Evolutionary conservation across 2,797 vertebrate genomes (phyloP).

Genomic region (Enteromius unitaeniatus): DNA sequence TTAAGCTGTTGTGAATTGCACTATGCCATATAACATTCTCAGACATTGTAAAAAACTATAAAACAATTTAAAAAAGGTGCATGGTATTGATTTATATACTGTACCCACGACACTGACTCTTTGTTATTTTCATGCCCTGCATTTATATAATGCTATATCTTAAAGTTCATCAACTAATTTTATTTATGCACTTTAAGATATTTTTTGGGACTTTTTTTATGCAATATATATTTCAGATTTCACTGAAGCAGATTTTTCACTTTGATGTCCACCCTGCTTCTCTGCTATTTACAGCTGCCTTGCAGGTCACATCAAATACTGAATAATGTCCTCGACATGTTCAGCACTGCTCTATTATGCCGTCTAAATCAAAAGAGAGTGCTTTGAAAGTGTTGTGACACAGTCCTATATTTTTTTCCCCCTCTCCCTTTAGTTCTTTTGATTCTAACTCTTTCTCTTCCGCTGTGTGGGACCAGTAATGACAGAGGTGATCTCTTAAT

Average conservation of each 20-base stretch:
- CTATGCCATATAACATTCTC: neutral
- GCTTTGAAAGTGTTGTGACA: slow-evolving; percentile 4
- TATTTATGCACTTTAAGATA: neutral
- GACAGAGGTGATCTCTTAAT: slow-evolving; percentile 10
- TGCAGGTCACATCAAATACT: slow-evolving; percentile 47
- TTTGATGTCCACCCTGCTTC: slow-evolving; percentile 9
- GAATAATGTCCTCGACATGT: slow-evolving; percentile 21
- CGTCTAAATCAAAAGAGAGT: slow-evolving; percentile 23
- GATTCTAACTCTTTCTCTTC: neutral
- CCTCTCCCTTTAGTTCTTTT: neutral
- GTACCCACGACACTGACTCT: neutral
- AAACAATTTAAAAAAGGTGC: too few species aligned
- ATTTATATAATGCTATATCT: neutral
- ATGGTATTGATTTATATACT: neutral
- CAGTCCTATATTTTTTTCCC: neutral
- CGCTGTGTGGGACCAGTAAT: neutral
- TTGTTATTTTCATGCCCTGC: neutral
- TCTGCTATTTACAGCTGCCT: slow-evolving; percentile 34
- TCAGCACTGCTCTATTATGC: slow-evolving; percentile 6
- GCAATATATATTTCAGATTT: neutral
- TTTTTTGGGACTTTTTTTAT: neutral
- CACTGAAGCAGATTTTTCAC: slow-evolving; percentile 13
- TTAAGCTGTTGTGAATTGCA: neutral
- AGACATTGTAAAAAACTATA: neutral
- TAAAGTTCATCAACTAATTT: neutral